Conservation (phyloP, 2,888 invertebrate species). For the Parnassius smintheus region DNA sequence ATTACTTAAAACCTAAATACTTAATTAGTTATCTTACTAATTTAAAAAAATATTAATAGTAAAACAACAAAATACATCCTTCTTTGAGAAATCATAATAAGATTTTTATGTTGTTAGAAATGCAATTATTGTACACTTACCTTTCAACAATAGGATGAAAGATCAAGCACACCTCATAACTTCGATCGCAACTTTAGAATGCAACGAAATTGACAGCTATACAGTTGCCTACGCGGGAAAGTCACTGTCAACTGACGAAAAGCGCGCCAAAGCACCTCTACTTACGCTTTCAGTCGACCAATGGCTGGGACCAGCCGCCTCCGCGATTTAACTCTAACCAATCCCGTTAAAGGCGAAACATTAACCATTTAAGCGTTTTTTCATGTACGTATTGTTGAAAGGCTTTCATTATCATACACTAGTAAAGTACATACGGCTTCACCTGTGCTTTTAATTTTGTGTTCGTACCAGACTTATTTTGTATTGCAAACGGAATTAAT, state of each 20-base stretch:
- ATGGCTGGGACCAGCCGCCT: slow-evolving; percentile 60
- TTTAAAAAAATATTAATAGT: background rate
- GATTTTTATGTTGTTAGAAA: background rate
- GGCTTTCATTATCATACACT: slow-evolving; percentile 22
- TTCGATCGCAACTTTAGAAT: slow-evolving; percentile 37
- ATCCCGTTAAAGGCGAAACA: slow-evolving; percentile 60
- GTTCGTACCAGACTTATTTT: too few relatives aligned
- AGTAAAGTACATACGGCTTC: slow-evolving; percentile 6
- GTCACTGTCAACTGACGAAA: slow-evolving; percentile 64
- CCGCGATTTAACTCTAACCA: slow-evolving; percentile 52
- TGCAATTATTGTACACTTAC: slow-evolving; percentile 37
- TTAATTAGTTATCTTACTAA: too few relatives aligned
- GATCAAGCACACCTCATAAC: slow-evolving; percentile 55
- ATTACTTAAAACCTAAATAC: too few relatives aligned
- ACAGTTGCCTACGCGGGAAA: slow-evolving; percentile 55
- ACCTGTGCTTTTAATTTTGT: slow-evolving; percentile 9
- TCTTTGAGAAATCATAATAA: background rate
- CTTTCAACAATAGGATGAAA: slow-evolving; percentile 33
- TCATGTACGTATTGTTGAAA: slow-evolving; percentile 50
- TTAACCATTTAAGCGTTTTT: slow-evolving; percentile 76
- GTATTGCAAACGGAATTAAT: too few relatives aligned
- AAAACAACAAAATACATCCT: background rate
- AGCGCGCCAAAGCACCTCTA: slow-evolving; percentile 71
- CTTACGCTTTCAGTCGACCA: slow-evolving; percentile 62
- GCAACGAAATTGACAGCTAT: slow-evolving; percentile 31